Evolutionary conservation across 2,797 vertebrate species (phyloP).

Genomic region (Telmatherina bonti): DNA sequence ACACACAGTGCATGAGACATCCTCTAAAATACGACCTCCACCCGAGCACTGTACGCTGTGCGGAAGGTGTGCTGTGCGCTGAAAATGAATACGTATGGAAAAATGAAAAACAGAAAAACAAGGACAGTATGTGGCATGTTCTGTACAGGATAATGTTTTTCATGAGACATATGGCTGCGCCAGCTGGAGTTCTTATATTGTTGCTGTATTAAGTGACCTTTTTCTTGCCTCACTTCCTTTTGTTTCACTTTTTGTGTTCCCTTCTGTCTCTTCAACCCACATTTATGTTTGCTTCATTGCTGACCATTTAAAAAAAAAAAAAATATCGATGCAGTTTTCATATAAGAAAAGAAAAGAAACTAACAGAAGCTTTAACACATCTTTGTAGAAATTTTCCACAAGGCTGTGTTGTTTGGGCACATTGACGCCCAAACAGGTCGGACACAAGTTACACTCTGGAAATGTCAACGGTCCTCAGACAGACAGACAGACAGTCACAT

Average conservation of each 20-base stretch:
- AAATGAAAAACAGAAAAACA: constrained; percentile 15
- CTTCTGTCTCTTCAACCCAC: too few species aligned
- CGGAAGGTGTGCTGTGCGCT: constrained; percentile 32
- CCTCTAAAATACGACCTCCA: constrained; percentile 18
- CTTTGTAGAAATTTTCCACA: too few species aligned
- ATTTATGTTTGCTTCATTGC: too few species aligned
- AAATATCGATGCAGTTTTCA: constrained; percentile 2
- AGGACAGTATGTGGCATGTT: constrained; percentile 42
- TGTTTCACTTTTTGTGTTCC: too few species aligned
- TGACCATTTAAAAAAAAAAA: neutral
- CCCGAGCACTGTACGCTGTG: constrained; percentile 15
- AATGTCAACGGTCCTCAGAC: too few species aligned
- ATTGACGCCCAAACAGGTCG: too few species aligned
- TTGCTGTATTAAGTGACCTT: constrained; percentile 55
- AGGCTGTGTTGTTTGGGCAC: too few species aligned
- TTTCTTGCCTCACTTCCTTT: constrained; percentile 40
- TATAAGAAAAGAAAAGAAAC: neutral
- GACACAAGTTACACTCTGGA: too few species aligned
- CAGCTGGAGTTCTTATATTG: constrained; percentile 63
- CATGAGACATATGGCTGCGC: constrained; percentile 58
- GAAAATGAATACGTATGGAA: constrained; percentile 21
- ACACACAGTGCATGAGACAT: neutral
- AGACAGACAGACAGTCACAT: too few species aligned
- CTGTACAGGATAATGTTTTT: constrained; percentile 41
- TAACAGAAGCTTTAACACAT: too few species aligned